Percentiles rank a stretch among this genome's conserved stretches.
Conservation (phyloP, 2,797 vertebrate species). For the Melanogrammus aeglefinus region DNA sequence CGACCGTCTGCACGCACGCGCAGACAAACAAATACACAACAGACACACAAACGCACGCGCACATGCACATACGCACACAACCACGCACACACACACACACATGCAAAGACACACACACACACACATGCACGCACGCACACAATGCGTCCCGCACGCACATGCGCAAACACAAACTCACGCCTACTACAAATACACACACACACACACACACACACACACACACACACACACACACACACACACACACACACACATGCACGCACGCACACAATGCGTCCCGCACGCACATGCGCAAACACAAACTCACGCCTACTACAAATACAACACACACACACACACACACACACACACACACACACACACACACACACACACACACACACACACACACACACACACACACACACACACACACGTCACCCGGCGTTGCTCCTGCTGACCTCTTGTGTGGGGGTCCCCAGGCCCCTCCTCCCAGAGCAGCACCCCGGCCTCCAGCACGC, state of each 20-base stretch:
- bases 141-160: slow-evolving; percentile 62
- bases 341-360: not conserved
- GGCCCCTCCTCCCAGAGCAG: slow-evolving; percentile 89
- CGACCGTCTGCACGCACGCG: no score
- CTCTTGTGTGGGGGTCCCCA: slow-evolving; percentile 30
- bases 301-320: not conserved
- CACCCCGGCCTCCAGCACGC: slow-evolving; percentile 84
- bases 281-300: not conserved
- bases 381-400: no score
- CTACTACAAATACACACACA: not conserved
- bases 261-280: slow-evolving; percentile 78
- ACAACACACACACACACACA: no score
- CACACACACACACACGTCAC: not conserved
- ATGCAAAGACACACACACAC: slow-evolving; percentile 85
- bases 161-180: not conserved
- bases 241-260: slow-evolving; percentile 82
- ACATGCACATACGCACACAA: no score
- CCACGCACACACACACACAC: slow-evolving; percentile 56
- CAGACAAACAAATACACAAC: no score
- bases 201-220: no score
- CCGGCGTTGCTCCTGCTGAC: no score
- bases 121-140: slow-evolving; percentile 84
- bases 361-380: no score
- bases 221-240: no score
- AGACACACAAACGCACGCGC: no score